Evolutionary conservation across 2,888 invertebrate species (phyloP), one percentile per base, ranked within the genome.

Genomic region (Megaustenia siamemsis): DNA sequence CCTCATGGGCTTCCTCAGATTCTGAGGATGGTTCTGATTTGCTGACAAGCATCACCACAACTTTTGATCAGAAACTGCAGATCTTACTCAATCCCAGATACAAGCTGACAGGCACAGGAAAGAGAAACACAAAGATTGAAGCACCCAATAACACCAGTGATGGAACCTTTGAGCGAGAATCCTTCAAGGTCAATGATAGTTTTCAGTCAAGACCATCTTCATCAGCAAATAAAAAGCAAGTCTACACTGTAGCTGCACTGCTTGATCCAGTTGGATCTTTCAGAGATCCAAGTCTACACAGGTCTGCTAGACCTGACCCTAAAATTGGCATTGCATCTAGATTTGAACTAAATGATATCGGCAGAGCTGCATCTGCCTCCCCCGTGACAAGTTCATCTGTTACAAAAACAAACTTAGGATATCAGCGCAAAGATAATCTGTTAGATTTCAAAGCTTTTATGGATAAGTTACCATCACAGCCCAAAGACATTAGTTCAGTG

Each of bases 241-340:
- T 43, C 1, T 78, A 78, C 45, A 45, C 83, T 49, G 69, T 78
- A 35, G 68, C 80, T 8, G 40, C 84, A 56, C 40, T 85, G 21
- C 21, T 76, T 18, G 81, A 81, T 49, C 38, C 80, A 73, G 81
- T 66, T n/a, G 28, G 66, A 12, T 68, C 84, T 32, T 93, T 91
- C 81, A 86, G 91, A 71, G 92, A 93, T 84, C 93, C 93, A 4
- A 92, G 92, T 85, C 87, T 93, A 15, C 92, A 93, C 80, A 86
- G 91, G 40, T 89, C 91, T 1, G 88, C 91, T 8, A 90, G 90
- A 78, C 83, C 90, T 18, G 92, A 93, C 78, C 86, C 92, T 10
- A 92, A 92, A 86, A 89, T 93, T 10, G 93, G 93, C 21, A 91
- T 93, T 40, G 93, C 93, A 2, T 92, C 92, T 18, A 87, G 93